Percentiles rank a stretch among this genome's conserved stretches.
These are phyloP conservation scores for Gastrophryne carolinensis DNA, from an alignment of 2,797 vertebrate genomes.

Conservation along the genomic window DNA sequence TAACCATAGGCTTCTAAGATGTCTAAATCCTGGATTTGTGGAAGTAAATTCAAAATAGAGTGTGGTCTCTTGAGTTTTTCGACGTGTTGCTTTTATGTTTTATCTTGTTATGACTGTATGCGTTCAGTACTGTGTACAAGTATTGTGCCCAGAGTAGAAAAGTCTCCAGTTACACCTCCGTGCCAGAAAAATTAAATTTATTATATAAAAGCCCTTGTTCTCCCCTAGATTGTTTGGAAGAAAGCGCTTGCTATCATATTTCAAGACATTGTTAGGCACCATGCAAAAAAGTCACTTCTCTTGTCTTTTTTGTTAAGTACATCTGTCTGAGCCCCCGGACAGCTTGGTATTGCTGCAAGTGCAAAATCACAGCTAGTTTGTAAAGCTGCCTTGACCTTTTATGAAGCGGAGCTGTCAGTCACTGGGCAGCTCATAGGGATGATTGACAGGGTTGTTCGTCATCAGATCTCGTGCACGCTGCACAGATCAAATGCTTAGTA, in stretches of 20 bases:
- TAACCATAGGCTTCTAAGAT: too few species aligned
- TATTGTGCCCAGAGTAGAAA: too few species aligned
- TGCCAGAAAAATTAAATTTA: too few species aligned
- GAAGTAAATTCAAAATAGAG: too few species aligned
- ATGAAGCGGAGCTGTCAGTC: conserved; percentile 14
- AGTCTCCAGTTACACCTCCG: too few species aligned
- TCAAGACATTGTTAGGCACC: too few species aligned
- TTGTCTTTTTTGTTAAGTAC: not conserved
- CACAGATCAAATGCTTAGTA: not conserved
- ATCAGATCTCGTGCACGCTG: not conserved
- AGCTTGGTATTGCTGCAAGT: not conserved
- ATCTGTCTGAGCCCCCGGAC: not conserved
- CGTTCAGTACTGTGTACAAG: too few species aligned
- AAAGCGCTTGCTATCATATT: not conserved
- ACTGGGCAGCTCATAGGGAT: not conserved
- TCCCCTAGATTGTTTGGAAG: not conserved
- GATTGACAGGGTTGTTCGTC: conserved; percentile 23
- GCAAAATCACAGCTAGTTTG: not conserved
- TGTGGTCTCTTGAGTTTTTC: too few species aligned
- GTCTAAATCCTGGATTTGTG: too few species aligned
- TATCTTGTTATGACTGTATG: too few species aligned
- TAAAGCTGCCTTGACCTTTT: conserved; percentile 1
- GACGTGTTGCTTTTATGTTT: too few species aligned
- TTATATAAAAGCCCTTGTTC: too few species aligned
- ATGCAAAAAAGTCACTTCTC: not conserved